Base-by-base conservation (phyloP, 2,888 invertebrate species). In the Diaprepes abbreviatus region DNA sequence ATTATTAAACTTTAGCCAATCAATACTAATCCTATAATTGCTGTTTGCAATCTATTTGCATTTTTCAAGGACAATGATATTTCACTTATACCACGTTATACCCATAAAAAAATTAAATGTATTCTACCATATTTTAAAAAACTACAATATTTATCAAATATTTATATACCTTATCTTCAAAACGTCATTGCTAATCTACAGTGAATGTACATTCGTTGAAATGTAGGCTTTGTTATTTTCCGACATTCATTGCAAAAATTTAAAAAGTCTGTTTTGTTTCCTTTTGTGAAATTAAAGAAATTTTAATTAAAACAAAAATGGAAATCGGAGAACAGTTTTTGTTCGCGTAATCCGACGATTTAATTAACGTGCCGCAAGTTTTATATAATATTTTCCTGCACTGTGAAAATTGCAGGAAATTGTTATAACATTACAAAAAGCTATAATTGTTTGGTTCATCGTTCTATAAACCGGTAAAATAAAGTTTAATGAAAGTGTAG, bases 401-500 rank as follows among this genome's bases (percentile, higher is more conserved):
- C 48, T 28, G 31, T 7, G 9, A 16, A 38, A 57, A 57, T 38
- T 38, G 9, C 57, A 38, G 36, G 57, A 57, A 57, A 57, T 38
- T 40, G 38, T 57, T 57, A 38, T 57, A 57, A 57, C 38, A 40
- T 24, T 45, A 45, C 45, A 45, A 45, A 45, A 45, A 45, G 12
- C 45, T 12, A 12, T 45, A 24, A 45, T 50, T 28, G 28, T 50
- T 50, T 16, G 28, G 48, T 28, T 14, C 28, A 28, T 50, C 28
- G 48, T 50, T 50, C 48, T 16, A 28, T 50, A 28, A 24, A 28
- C 14, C 48, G 28, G 48, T 7, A 28, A 48, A 50, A 50, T 17
- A 45, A 38, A 38, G 12, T 45, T 45, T 50, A 50, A 50, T 28
- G 28, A 50, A 28, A 50, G 28, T 50, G 28, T 28, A 50, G 16